Conservation (phyloP, 2,888 invertebrate species). For the Tetheella fluctuosa region DNA sequence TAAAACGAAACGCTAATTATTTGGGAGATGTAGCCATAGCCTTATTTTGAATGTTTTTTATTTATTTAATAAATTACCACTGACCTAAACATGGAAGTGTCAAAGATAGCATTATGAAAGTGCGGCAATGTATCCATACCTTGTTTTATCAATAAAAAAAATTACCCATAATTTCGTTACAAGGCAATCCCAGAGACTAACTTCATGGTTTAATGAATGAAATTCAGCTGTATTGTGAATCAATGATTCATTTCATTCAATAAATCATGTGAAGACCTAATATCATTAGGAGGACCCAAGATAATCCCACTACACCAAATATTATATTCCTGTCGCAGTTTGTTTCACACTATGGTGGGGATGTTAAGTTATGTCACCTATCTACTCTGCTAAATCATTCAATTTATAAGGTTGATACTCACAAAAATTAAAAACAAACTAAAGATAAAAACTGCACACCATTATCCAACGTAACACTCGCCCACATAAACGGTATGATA, state of each 20-base stretch:
- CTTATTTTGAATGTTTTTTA: background rate
- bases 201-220: constrained; percentile 41
- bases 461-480: too few relatives aligned
- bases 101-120: constrained; percentile 41
- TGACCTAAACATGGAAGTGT: constrained; percentile 19
- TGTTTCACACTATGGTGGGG: constrained; percentile 32
- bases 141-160: constrained; percentile 19
- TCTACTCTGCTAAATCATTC: background rate
- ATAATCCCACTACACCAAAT: constrained; percentile 74
- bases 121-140: constrained; percentile 23
- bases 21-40: constrained; percentile 11
- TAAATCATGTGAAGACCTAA: constrained; percentile 57
- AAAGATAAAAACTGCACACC: background rate
- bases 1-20: background rate
- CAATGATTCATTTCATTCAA: constrained; percentile 17
- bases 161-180: constrained; percentile 32
- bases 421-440: background rate
- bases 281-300: constrained; percentile 52
- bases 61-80: background rate
- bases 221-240: constrained; percentile 23
- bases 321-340: constrained; percentile 54
- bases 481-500: too few relatives aligned
- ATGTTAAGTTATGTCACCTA: constrained; percentile 41
- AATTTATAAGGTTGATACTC: background rate
- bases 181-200: constrained; percentile 31